Conservation (phyloP, 2,113 vertebrate species). For the Sapajus apella region DNA sequence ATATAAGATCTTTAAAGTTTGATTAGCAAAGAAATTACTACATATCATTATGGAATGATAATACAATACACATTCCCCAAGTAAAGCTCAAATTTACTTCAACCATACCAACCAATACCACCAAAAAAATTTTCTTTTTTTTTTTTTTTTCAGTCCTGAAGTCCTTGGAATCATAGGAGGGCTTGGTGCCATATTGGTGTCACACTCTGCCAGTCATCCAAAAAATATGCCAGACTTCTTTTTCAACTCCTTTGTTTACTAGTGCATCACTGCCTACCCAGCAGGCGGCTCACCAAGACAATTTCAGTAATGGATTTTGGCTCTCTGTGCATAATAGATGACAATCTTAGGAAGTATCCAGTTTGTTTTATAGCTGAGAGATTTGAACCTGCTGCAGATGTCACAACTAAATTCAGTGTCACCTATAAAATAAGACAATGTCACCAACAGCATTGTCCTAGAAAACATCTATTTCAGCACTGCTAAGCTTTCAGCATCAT, state of each 20-base stretch:
- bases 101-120: not conserved
- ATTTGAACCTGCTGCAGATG: constrained; percentile 76
- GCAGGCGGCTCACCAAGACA: constrained; percentile 61
- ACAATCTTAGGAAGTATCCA: constrained; percentile 74
- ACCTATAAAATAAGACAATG: constrained; percentile 77
- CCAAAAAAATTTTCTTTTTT: not conserved
- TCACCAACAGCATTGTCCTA: constrained; percentile 70
- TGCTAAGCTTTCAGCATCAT: constrained; percentile 45
- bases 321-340: constrained; percentile 66
- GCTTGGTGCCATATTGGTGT: constrained; percentile 57
- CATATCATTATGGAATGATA: constrained; percentile 45
- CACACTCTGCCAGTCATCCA: constrained; percentile 68
- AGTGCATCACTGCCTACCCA: constrained; percentile 64
- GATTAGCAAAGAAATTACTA: constrained; percentile 47
- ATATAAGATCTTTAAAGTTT: constrained; percentile 29
- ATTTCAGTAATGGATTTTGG: constrained; percentile 65
- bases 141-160: constrained; percentile 51
- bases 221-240: constrained; percentile 63
- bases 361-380: constrained; percentile 69
- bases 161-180: constrained; percentile 51
- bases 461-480: constrained; percentile 51
- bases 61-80: constrained; percentile 33
- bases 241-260: constrained; percentile 73
- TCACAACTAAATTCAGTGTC: constrained; percentile 75
- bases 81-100: constrained; percentile 55